Base-by-base conservation (phyloP, 2,113 vertebrate species). In the Actinemys pallida region DNA sequence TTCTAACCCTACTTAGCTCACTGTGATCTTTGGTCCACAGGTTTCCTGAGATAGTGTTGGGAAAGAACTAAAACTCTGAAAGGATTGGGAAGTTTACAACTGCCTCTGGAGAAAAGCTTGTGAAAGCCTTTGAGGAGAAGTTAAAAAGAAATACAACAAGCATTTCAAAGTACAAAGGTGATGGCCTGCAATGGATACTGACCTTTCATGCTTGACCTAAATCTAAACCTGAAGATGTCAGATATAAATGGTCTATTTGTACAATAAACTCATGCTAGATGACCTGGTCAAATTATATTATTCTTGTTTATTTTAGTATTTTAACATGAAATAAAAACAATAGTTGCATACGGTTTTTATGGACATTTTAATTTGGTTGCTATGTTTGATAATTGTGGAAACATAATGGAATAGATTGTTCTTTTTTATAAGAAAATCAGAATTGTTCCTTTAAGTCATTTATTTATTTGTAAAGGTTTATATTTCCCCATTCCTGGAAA, bases 151-250 rank as follows among this genome's bases (percentile, higher is more conserved):
- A 78, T 16, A 24, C 42, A 78, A 7, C 24, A 27, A 24, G 10
- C 10, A 47, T 85, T 72, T 25, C 35, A 29, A 87, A 83, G 56
- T 4, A 20, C 2, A 54, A 6, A 59, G 50, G 10, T 83, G 84
- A 47, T 82, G 89, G 50, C 53, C 84, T 76, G 27, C 56, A 84
- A 75, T 53, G 5, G 62, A 62, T 31, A 35, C 6, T 2, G 0
- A 35, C 79, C 3, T 85, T 92, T 93, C 45, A 65, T 9, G 90
- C 93, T 90, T 96, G 52, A 88, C 8, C 12, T 86, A 49, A 75
- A 31, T 83, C 3, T 87, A 92, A 94, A 88, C 9, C 0, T 83
- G 84, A 90, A 2, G 8, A 17, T 50, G 5, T 45, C 82, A 83
- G 27, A 52, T 10, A 25, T 39, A 86, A 84, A n/a, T 42, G 31